Percentiles rank a stretch among this genome's conserved stretches.
phyloP scores from a whole-genome alignment of 1,140 invertebrate species.

The Diuraphis noxia region DNA sequence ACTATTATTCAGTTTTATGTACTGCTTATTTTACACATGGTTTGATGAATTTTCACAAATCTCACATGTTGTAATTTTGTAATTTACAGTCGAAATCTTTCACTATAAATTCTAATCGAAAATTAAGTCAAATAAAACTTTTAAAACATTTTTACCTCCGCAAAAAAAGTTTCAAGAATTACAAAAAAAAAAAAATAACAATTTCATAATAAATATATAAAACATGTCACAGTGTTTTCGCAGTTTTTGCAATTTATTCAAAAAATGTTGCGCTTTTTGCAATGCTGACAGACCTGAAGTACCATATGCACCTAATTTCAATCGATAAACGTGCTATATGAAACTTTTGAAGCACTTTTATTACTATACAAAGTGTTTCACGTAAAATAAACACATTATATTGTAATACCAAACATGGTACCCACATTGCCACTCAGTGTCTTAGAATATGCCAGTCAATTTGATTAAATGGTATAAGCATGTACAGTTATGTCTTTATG shows the following conservation, averaged over 20 bases:
- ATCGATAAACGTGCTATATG: not conserved
- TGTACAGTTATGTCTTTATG: too few relatives aligned
- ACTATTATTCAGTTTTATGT: not conserved
- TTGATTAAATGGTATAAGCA: not conserved
- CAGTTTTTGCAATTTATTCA: not conserved
- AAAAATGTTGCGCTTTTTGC: not conserved
- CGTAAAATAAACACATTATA: slow-evolving; percentile 11
- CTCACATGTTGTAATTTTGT: not conserved
- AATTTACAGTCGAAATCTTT: not conserved
- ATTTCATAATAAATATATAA: not conserved
- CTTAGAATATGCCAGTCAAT: not conserved
- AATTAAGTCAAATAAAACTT: not conserved
- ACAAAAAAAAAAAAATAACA: not conserved
- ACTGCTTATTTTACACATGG: not conserved
- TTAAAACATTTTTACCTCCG: not conserved
- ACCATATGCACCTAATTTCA: slow-evolving; percentile 27
- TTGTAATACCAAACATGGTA: not conserved
- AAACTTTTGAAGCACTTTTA: not conserved
- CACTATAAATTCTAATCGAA: not conserved
- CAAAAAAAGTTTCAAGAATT: not conserved
- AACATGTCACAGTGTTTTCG: not conserved
- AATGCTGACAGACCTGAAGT: not conserved
- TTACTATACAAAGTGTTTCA: not conserved
- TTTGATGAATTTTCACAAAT: not conserved
- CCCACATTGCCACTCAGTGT: not conserved